phyloP scores from a whole-genome alignment of 2,888 invertebrate genomes.

The Dione vanillae region DNA sequence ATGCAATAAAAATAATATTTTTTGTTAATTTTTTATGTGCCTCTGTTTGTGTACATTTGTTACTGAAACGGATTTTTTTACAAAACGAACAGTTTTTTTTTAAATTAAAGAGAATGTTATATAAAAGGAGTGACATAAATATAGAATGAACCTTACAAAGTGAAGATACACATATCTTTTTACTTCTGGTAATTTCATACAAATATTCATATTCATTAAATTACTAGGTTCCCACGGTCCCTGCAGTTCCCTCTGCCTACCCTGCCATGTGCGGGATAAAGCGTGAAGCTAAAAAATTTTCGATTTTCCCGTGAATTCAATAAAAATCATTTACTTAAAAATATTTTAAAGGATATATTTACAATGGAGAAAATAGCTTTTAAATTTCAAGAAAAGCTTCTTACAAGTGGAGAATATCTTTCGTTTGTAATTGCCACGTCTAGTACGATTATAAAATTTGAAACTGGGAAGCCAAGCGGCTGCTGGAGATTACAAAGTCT shows the following conservation, averaged over 20 bases:
- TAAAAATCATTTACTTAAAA: neutral
- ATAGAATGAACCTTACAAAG: neutral
- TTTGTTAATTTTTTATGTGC: too few species aligned
- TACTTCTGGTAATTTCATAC: neutral
- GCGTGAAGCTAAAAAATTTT: too few species aligned
- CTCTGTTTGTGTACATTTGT: too few species aligned
- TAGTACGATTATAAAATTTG: slow-evolving; percentile 57
- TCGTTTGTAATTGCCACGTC: slow-evolving; percentile 53
- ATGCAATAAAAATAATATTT: too few species aligned
- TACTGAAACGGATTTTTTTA: too few species aligned
- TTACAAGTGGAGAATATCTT: slow-evolving; percentile 28
- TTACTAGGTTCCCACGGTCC: too few species aligned
- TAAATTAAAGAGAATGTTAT: too few species aligned
- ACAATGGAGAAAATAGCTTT: slow-evolving; percentile 32
- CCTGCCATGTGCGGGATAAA: too few species aligned
- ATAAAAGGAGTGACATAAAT: neutral
- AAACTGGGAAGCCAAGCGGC: slow-evolving; percentile 60
- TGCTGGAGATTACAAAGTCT: slow-evolving; percentile 76
- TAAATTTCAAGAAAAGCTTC: slow-evolving; percentile 25
- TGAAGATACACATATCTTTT: neutral
- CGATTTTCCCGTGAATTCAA: too few species aligned
- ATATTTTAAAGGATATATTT: slow-evolving; percentile 16
- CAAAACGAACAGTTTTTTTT: too few species aligned
- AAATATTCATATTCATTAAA: neutral
- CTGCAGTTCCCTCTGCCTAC: too few species aligned